phyloP scores from a whole-genome alignment of 2,797 vertebrate genomes.

The Nothura maculosa region DNA sequence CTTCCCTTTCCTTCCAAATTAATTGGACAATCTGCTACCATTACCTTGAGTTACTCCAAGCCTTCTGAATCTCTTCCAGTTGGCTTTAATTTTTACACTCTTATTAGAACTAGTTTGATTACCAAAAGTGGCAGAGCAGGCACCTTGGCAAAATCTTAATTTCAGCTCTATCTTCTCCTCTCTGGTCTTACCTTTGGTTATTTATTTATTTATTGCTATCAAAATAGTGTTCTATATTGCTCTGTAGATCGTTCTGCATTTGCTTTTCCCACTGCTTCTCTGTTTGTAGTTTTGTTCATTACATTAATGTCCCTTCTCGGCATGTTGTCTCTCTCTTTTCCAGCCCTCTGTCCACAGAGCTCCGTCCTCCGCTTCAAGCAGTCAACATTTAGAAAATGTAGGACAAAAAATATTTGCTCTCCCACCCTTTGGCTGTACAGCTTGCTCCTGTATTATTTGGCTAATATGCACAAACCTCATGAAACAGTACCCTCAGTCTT shows the following conservation, averaged over 20 bases:
- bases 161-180: background rate
- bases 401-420: constrained; percentile 29
- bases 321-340: background rate
- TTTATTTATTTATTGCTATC: background rate
- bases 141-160: constrained; percentile 16
- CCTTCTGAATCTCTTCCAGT: constrained; percentile 24
- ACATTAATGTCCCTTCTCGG: background rate
- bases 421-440: background rate
- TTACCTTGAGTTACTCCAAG: constrained; percentile 1
- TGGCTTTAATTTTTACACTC: background rate
- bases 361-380: background rate
- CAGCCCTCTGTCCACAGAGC: background rate
- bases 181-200: background rate
- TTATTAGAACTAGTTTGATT: background rate
- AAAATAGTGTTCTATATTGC: background rate
- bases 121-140: background rate
- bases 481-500: background rate
- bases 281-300: constrained; percentile 40
- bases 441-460: background rate
- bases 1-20: background rate
- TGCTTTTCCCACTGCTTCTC: background rate
- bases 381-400: background rate
- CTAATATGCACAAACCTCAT: rapidly evolving
- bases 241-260: background rate
- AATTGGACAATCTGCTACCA: background rate